These are phyloP conservation scores for Hippocampus kuda DNA, from an alignment of 2,797 vertebrate species.

Conservation along the genomic window DNA sequence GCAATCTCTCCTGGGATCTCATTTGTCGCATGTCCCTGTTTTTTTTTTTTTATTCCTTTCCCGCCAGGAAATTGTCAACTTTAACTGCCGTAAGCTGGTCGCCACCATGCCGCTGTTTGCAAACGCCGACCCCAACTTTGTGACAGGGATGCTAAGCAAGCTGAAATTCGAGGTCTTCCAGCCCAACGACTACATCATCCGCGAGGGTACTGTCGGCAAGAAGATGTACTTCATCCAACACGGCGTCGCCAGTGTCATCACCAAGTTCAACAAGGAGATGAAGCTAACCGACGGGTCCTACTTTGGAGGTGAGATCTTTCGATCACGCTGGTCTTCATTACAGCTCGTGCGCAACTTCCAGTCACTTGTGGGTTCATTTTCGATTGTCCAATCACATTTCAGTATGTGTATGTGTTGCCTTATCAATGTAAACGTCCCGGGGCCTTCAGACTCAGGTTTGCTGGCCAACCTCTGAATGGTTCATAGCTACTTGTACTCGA, in stretches of 20 bases:
- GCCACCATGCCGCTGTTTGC: constrained; percentile 98
- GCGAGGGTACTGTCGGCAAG: constrained; percentile 94
- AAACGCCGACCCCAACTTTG: constrained; percentile 96
- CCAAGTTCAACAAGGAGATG: constrained; percentile 94
- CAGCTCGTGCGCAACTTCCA: no score
- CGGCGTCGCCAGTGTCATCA: constrained; percentile 92
- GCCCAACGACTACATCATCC: constrained; percentile 94
- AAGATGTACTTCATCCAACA: constrained; percentile 99
- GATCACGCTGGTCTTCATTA: not conserved
- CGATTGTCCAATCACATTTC: no score
- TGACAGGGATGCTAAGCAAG: constrained; percentile 97
- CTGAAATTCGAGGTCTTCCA: constrained; percentile 95
- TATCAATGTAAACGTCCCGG: no score
- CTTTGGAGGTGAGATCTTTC: constrained; percentile 78
- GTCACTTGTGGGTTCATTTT: no score
- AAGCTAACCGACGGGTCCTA: constrained; percentile 96
- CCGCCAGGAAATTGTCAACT: constrained; percentile 93
- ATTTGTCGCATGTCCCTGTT: not conserved
- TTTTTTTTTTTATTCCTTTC: not conserved
- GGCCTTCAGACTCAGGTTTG: no score
- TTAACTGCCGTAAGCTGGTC: constrained; percentile 93
- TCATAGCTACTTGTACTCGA: no score
- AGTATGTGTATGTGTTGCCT: no score
- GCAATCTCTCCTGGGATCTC: not conserved
- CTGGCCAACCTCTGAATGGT: no score